Conservation (phyloP, 2,113 vertebrate genomes). For the Sebastes schlegelii region DNA sequence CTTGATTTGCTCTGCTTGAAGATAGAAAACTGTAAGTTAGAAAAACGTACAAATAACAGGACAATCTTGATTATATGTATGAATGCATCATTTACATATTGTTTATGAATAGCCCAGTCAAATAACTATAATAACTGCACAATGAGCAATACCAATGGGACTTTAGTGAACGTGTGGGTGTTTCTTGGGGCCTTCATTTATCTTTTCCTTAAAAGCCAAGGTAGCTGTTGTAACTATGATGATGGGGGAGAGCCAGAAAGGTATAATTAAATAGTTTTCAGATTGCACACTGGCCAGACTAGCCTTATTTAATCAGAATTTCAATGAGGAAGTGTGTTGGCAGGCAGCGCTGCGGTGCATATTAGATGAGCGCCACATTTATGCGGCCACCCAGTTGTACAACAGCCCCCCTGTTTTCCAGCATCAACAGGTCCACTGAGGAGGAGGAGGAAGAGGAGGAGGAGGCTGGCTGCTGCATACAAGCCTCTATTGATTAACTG, state of each 20-base stretch:
- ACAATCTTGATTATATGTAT: not conserved
- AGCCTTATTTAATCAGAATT: slow-evolving; percentile 74
- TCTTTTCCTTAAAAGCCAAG: slow-evolving; percentile 31
- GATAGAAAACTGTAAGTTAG: not conserved
- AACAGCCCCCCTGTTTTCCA: slow-evolving; percentile 79
- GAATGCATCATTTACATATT: slow-evolving; percentile 10
- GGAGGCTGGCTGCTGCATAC: slow-evolving; percentile 62
- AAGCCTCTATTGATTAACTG: slow-evolving; percentile 76
- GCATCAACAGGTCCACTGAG: slow-evolving; percentile 79
- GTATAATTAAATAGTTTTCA: slow-evolving; percentile 64
- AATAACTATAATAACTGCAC: slow-evolving; percentile 6
- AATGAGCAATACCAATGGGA: not conserved
- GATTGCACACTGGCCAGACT: slow-evolving; percentile 45
- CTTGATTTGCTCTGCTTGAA: not conserved
- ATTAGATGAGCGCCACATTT: slow-evolving; percentile 78
- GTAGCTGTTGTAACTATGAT: slow-evolving; percentile 32
- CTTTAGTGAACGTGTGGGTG: not conserved
- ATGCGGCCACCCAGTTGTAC: slow-evolving; percentile 73
- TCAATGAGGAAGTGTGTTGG: slow-evolving; percentile 76
- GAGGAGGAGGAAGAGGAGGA: slow-evolving; percentile 24
- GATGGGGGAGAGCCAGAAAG: slow-evolving; percentile 45
- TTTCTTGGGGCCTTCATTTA: slow-evolving; percentile 22
- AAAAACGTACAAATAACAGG: not conserved
- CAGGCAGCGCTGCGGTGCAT: slow-evolving; percentile 66
- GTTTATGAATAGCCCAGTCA: slow-evolving; percentile 9